Percentiles rank a stretch among this genome's conserved stretches.
These are phyloP conservation scores for Myotis vivesi DNA, from an alignment of 2,797 vertebrate species.

Conservation along the genomic window DNA sequence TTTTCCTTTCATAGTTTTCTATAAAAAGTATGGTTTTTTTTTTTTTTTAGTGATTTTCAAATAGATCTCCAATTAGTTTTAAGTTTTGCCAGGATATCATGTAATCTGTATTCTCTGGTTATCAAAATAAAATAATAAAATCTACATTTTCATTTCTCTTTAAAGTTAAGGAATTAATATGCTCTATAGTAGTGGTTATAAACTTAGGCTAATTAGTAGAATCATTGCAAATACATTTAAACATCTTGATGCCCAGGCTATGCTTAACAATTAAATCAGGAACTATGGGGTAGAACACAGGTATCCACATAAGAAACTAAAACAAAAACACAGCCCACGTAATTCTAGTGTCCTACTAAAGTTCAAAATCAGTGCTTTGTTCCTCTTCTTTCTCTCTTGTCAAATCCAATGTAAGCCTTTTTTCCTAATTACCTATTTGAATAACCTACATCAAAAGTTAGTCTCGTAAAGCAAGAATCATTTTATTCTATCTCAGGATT, in stretches of 20 bases:
- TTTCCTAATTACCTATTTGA: not conserved
- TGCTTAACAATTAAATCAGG: not conserved
- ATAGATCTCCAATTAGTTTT: not conserved
- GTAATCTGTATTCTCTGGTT: not conserved
- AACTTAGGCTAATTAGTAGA: not conserved
- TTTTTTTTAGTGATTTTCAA: not conserved
- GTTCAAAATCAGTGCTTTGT: not conserved
- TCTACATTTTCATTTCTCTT: not conserved
- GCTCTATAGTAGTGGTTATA: not conserved
- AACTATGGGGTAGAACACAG: not conserved
- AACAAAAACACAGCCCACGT: not conserved
- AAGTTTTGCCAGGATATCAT: not conserved
- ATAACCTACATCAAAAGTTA: not conserved
- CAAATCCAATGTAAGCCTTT: not conserved
- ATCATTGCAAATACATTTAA: not conserved
- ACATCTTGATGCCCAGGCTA: not conserved
- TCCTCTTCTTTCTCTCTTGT: not conserved
- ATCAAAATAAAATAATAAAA: not conserved
- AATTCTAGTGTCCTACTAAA: not conserved
- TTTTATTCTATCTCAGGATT: not conserved
- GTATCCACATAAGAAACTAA: not conserved
- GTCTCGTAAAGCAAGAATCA: not conserved
- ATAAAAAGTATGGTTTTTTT: not conserved
- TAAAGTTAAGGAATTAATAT: not conserved
- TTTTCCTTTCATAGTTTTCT: not conserved